A percentile compares a stretch with the other conserved stretches of the same genome.
phyloP scores from a whole-genome alignment of 2,888 invertebrate species.

The Laspeyria flexula region DNA sequence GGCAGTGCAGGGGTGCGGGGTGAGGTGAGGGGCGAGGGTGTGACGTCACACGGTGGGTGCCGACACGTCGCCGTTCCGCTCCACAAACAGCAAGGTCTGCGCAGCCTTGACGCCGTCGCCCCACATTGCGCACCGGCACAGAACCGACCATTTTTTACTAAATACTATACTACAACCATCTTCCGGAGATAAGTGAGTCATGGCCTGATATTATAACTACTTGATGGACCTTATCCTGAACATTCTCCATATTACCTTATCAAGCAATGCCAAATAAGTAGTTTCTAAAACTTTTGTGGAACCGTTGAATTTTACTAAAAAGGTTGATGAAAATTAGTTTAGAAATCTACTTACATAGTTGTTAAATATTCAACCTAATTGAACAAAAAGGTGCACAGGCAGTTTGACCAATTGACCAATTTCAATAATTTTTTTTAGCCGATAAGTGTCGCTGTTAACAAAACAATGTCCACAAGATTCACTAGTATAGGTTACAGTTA shows the following conservation, averaged over 20 bases:
- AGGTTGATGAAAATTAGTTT: too few species aligned
- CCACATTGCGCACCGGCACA: slow-evolving; percentile 80
- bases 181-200: slow-evolving; percentile 55
- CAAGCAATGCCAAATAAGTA: not conserved
- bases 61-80: slow-evolving; percentile 84
- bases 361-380: too few species aligned
- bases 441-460: too few species aligned
- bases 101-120: slow-evolving; percentile 80
- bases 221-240: not conserved
- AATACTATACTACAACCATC: slow-evolving; percentile 63
- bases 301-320: too few species aligned
- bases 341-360: too few species aligned
- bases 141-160: slow-evolving; percentile 73
- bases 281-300: too few species aligned
- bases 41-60: slow-evolving; percentile 83
- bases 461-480: too few species aligned
- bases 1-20: slow-evolving; percentile 10
- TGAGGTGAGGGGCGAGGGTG: slow-evolving; percentile 27
- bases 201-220: slow-evolving; percentile 20
- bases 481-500: too few species aligned
- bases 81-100: slow-evolving; percentile 84
- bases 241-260: not conserved
- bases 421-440: too few species aligned
- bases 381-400: too few species aligned
- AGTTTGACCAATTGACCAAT: too few species aligned